phyloP scores from a whole-genome alignment of 2,797 vertebrate genomes.

The Eospalax fontanierii region DNA sequence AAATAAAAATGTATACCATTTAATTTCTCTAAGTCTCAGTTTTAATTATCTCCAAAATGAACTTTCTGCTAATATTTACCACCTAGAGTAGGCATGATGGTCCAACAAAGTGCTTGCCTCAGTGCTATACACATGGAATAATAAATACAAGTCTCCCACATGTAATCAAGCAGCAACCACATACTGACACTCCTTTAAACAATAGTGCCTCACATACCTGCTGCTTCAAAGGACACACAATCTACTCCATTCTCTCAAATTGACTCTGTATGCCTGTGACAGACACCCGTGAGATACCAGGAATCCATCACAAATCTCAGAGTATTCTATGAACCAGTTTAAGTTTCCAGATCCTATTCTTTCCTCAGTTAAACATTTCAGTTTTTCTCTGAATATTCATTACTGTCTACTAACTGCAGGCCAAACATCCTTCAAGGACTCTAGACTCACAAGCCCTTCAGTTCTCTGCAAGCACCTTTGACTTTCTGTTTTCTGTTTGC shows the following conservation, averaged over 20 bases:
- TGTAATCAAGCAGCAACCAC: neutral
- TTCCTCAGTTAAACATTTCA: neutral
- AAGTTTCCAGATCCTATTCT: neutral
- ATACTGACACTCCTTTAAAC: neutral
- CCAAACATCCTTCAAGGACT: neutral
- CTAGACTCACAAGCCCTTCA: neutral
- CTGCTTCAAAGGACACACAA: constrained; percentile 3
- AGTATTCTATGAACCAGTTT: neutral
- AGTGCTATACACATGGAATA: neutral
- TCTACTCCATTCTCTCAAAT: neutral
- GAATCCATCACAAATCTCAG: neutral
- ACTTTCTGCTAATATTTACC: neutral
- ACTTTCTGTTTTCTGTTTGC: neutral
- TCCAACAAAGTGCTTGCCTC: neutral
- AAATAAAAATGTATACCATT: neutral
- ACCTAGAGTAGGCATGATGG: neutral
- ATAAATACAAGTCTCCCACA: neutral
- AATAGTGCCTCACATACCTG: neutral
- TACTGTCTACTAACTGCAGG: neutral
- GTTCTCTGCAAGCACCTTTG: neutral
- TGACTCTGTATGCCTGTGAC: neutral
- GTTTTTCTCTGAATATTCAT: neutral
- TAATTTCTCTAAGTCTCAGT: neutral
- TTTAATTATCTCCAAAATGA: constrained; percentile 16
- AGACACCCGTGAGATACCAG: neutral